phyloP scores from a whole-genome alignment of 2,888 invertebrate species.

The Melieria omissa region DNA sequence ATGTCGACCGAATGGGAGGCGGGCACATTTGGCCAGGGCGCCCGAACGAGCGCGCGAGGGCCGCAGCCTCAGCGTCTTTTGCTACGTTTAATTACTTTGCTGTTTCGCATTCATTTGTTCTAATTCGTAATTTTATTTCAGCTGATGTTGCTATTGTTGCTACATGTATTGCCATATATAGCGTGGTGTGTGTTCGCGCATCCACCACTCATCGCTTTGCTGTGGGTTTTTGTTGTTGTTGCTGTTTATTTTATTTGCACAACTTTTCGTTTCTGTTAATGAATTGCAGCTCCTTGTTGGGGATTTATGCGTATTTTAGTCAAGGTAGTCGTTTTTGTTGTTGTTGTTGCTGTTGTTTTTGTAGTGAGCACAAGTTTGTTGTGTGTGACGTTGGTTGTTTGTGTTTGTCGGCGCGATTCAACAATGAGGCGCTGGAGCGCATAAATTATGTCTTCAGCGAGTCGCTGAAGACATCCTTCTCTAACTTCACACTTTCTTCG shows the following conservation, averaged over 20 bases:
- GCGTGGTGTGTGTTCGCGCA: neutral
- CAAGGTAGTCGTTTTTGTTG: neutral
- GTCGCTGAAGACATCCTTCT: too few species aligned
- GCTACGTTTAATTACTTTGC: constrained; percentile 44
- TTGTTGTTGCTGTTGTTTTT: neutral
- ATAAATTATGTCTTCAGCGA: too few species aligned
- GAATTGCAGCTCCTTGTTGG: constrained; percentile 10
- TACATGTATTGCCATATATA: too few species aligned
- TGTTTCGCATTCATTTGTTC: constrained; percentile 38
- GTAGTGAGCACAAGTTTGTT: neutral
- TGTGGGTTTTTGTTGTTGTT: constrained; percentile 18
- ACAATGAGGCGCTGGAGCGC: too few species aligned
- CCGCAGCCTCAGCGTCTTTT: neutral
- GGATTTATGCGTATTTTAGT: neutral
- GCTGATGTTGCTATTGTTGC: neutral
- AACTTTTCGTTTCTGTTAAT: constrained; percentile 16
- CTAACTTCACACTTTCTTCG: too few species aligned
- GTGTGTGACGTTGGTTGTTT: neutral
- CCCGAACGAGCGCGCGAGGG: neutral
- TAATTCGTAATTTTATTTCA: constrained; percentile 38
- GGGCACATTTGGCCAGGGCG: too few species aligned
- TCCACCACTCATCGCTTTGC: neutral
- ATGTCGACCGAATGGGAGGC: too few species aligned
- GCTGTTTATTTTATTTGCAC: constrained; percentile 22
- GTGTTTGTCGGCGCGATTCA: neutral